These are phyloP conservation scores for Drosophila kambysellisi DNA, from an alignment of 2,888 invertebrate genomes.

Conservation along the genomic window DNA sequence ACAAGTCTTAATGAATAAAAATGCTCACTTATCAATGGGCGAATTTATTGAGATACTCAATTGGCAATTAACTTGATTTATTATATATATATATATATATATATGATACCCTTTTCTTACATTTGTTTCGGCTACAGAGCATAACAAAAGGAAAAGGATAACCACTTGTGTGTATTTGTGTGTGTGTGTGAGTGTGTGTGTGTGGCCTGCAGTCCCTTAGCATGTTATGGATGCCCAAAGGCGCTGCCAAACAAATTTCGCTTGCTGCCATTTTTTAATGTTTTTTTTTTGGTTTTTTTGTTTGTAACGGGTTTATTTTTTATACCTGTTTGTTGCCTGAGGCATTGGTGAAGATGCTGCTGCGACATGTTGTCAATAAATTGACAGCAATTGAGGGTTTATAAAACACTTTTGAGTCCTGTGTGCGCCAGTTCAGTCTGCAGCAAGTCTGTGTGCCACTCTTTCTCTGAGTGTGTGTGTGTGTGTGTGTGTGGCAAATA, in stretches of 20 bases:
- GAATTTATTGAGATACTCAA: neutral
- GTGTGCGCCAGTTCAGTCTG: constrained; percentile 15
- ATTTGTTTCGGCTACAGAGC: neutral
- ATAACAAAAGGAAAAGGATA: neutral
- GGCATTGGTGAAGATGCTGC: constrained; percentile 55
- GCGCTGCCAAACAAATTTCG: constrained; percentile 70
- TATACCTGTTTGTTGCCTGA: constrained; percentile 48
- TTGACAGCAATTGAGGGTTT: constrained; percentile 81
- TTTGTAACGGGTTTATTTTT: neutral
- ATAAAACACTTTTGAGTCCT: constrained; percentile 73
- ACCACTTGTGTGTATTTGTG: constrained; percentile 12
- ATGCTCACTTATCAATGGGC: neutral
- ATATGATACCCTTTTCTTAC: neutral
- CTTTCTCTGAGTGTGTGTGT: neutral
- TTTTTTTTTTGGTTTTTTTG: constrained; percentile 21
- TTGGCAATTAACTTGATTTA: neutral
- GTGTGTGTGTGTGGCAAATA: constrained; percentile 46
- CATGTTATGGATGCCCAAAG: constrained; percentile 57
- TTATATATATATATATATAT: neutral
- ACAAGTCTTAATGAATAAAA: neutral
- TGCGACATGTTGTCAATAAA: constrained; percentile 80
- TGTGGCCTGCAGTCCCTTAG: constrained; percentile 38
- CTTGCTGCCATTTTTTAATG: constrained; percentile 30
- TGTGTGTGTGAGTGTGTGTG: constrained; percentile 11
- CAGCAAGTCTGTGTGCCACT: constrained; percentile 5